Conservation (phyloP, 2,797 vertebrate species). For the Cottoperca gobio region DNA sequence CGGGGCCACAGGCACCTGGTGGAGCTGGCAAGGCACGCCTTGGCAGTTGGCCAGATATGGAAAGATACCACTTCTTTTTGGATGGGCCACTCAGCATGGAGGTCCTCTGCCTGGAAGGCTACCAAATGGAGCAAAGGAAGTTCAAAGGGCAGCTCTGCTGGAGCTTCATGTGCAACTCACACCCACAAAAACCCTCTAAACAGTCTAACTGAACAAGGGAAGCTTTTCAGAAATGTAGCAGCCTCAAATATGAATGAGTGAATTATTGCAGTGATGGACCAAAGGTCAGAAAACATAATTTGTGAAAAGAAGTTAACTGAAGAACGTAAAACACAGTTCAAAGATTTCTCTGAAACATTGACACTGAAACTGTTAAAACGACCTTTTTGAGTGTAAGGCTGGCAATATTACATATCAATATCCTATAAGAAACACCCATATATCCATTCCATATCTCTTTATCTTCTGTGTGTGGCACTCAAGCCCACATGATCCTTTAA, state of each 20-base stretch:
- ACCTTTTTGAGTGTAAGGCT: neutral
- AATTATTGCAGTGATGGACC: neutral
- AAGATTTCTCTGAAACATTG: neutral
- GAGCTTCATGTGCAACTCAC: conserved; percentile 35
- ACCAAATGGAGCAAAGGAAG: conserved; percentile 70
- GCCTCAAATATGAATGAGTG: neutral
- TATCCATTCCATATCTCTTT: neutral
- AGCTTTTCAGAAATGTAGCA: conserved; percentile 5
- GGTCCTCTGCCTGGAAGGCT: conserved; percentile 67
- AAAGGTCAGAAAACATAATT: neutral
- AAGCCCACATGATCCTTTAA: too few relatives aligned
- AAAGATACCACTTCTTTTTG: conserved; percentile 71
- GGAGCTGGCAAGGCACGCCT: conserved; percentile 64
- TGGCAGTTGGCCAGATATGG: conserved; percentile 69
- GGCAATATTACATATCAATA: neutral
- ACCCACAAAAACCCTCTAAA: neutral
- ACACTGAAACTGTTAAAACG: neutral
- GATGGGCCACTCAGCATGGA: conserved; percentile 66
- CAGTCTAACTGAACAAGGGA: neutral
- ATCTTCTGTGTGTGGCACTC: neutral
- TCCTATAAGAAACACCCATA: neutral
- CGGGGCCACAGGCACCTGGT: conserved; percentile 70
- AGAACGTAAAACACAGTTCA: neutral
- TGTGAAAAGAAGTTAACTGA: neutral
- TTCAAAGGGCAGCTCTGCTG: conserved; percentile 67